Evolutionary conservation across 2,113 vertebrate species (phyloP).

Genomic region (Podilymbus podiceps): DNA sequence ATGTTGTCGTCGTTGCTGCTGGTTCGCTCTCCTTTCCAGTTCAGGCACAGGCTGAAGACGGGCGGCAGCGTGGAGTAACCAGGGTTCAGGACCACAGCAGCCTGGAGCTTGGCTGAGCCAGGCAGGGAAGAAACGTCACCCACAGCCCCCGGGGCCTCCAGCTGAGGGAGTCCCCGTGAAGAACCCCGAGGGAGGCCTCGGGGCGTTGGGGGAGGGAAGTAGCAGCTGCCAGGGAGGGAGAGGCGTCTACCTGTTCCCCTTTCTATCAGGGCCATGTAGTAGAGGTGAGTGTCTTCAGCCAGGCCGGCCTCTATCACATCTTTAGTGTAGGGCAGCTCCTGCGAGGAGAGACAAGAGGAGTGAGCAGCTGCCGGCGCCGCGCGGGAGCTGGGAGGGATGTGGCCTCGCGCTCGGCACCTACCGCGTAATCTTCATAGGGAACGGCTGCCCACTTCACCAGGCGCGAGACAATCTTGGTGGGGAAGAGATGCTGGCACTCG

Average conservation of each 20-base stretch:
- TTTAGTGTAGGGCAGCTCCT: slow-evolving; percentile 87
- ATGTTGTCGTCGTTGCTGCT: slow-evolving; percentile 91
- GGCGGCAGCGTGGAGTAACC: slow-evolving; percentile 90
- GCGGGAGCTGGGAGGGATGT: not conserved
- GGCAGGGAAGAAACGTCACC: not conserved
- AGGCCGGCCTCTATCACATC: slow-evolving; percentile 86
- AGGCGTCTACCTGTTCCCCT: slow-evolving; percentile 84
- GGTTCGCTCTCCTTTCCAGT: slow-evolving; percentile 93
- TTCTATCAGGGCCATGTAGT: slow-evolving; percentile 89
- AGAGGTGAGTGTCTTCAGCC: slow-evolving; percentile 89
- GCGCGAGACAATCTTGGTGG: slow-evolving; percentile 89
- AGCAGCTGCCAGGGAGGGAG: not conserved
- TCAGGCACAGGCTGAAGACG: slow-evolving; percentile 90
- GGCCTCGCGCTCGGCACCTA: not conserved
- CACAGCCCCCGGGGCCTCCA: not conserved
- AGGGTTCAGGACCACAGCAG: slow-evolving; percentile 86
- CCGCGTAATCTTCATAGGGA: slow-evolving; percentile 85
- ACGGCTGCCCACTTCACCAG: slow-evolving; percentile 88
- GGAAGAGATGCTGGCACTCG: slow-evolving; percentile 93
- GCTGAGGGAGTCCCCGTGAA: accelerated
- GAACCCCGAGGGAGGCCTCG: not conserved
- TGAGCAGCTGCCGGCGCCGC: accelerated
- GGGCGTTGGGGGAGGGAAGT: accelerated
- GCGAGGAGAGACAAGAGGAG: not conserved
- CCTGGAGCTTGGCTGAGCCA: slow-evolving; percentile 86